These are phyloP conservation scores for Temnothorax ravouxi DNA, from an alignment of 2,888 invertebrate genomes.

Conservation along the genomic window DNA sequence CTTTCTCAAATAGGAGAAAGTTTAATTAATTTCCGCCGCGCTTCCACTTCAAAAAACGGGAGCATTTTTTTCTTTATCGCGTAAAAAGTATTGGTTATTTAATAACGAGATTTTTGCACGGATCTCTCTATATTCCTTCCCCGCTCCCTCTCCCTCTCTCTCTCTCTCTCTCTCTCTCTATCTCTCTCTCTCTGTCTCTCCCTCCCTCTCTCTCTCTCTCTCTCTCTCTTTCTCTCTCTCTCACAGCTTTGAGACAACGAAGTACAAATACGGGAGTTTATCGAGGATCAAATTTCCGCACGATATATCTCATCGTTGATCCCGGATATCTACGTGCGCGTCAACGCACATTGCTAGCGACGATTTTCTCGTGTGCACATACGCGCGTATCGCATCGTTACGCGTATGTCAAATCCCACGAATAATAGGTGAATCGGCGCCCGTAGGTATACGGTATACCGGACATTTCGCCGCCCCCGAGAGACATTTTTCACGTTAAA, in stretches of 20 bases:
- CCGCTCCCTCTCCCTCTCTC: background rate
- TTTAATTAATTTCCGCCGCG: slow-evolving; percentile 40
- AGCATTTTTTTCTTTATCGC: background rate
- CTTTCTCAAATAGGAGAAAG: slow-evolving; percentile 12
- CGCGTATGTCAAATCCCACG: slow-evolving; percentile 53
- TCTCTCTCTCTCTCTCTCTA: background rate
- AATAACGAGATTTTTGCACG: slow-evolving; percentile 4
- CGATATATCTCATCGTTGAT: slow-evolving; percentile 49
- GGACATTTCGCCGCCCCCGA: slow-evolving; percentile 27
- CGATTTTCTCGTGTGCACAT: slow-evolving; percentile 22
- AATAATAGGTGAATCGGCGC: slow-evolving; percentile 49
- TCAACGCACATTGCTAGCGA: slow-evolving; percentile 41
- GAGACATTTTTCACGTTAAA: slow-evolving; percentile 47
- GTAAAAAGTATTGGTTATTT: slow-evolving; percentile 17
- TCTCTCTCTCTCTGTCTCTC: background rate
- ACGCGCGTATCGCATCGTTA: slow-evolving; percentile 27
- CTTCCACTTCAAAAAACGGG: background rate
- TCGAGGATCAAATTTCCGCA: slow-evolving; percentile 49
- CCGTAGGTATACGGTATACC: slow-evolving; percentile 26
- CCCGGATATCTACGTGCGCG: slow-evolving; percentile 36
- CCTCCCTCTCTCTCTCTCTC: background rate
- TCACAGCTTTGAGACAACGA: slow-evolving; percentile 14
- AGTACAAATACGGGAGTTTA: slow-evolving; percentile 30
- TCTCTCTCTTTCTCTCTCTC: background rate
- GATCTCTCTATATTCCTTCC: background rate